Percentiles rank a stretch among this genome's conserved stretches.
phyloP scores from a whole-genome alignment of 1,140 invertebrate species.

The Drosophila tani region DNA sequence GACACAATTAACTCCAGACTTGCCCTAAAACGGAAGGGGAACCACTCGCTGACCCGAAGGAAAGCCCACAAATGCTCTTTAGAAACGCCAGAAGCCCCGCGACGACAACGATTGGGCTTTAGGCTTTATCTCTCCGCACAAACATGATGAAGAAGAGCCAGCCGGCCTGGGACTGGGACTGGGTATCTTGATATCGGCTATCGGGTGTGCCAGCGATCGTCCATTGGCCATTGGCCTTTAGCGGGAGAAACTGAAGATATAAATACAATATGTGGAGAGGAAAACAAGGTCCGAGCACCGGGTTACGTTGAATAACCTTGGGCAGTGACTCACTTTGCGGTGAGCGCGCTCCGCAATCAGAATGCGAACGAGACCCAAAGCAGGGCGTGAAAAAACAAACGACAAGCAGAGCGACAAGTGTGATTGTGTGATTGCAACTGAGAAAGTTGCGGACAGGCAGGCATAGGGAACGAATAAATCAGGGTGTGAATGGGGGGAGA shows the following conservation, averaged over 20 bases:
- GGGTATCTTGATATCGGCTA: conserved; percentile 36
- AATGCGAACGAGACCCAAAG: conserved; percentile 35
- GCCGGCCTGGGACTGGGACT: not conserved
- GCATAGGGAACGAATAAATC: conserved; percentile 3
- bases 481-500: conserved; percentile 6
- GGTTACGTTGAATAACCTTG: conserved; percentile 55
- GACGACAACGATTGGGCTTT: not conserved
- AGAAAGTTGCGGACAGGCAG: conserved; percentile 6
- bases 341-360: conserved; percentile 29
- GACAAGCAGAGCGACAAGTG: conserved; percentile 16
- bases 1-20: not conserved
- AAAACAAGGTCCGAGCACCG: conserved; percentile 32
- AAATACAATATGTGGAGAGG: not conserved
- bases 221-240: conserved; percentile 58
- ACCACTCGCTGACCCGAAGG: conserved; percentile 1
- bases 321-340: conserved; percentile 52
- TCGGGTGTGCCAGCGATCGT: conserved; percentile 50
- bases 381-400: conserved; percentile 18
- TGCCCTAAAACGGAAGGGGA: not conserved
- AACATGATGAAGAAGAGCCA: conserved; percentile 3
- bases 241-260: conserved; percentile 16
- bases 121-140: conserved; percentile 10
- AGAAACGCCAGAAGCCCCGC: conserved; percentile 33
- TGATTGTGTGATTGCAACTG: conserved; percentile 10
- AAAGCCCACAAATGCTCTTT: conserved; percentile 36